Evolutionary conservation across 2,888 invertebrate genomes (phyloP).

Genomic region (Frankliniella fusca): DNA sequence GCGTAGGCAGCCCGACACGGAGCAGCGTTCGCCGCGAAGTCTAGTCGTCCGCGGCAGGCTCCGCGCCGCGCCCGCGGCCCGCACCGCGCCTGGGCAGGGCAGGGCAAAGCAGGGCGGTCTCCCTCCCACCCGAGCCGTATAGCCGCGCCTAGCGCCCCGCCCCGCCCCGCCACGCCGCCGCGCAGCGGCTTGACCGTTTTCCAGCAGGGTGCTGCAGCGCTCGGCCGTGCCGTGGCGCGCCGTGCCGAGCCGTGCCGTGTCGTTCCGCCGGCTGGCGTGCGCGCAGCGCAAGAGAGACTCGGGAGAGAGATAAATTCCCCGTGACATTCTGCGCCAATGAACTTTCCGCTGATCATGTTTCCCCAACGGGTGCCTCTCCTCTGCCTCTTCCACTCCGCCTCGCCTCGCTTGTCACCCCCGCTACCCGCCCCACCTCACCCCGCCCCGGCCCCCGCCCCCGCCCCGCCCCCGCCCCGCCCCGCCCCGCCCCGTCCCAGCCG

Average conservation of each 20-base stretch:
- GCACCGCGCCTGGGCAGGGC: neutral
- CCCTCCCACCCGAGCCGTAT: too few relatives aligned
- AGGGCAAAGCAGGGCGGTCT: neutral
- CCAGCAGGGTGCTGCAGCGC: neutral
- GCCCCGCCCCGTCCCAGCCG: neutral
- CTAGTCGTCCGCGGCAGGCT: neutral
- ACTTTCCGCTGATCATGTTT: neutral
- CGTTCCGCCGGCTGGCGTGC: neutral
- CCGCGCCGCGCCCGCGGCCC: neutral
- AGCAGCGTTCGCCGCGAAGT: neutral
- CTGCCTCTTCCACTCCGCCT: neutral
- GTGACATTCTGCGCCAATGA: neutral
- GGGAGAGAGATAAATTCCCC: neutral
- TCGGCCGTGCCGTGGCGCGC: neutral
- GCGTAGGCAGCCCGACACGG: neutral
- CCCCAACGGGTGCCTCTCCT: neutral
- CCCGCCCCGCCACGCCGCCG: too few relatives aligned
- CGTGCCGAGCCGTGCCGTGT: neutral
- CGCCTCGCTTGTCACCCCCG: neutral
- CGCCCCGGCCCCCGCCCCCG: neutral
- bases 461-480: neutral
- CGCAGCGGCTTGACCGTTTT: too few relatives aligned
- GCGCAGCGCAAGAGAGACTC: neutral
- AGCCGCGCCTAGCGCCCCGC: too few relatives aligned
- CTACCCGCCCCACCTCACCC: neutral